Conservation (phyloP, 2,888 invertebrate species). For the Rhorus exstirpatorius region DNA sequence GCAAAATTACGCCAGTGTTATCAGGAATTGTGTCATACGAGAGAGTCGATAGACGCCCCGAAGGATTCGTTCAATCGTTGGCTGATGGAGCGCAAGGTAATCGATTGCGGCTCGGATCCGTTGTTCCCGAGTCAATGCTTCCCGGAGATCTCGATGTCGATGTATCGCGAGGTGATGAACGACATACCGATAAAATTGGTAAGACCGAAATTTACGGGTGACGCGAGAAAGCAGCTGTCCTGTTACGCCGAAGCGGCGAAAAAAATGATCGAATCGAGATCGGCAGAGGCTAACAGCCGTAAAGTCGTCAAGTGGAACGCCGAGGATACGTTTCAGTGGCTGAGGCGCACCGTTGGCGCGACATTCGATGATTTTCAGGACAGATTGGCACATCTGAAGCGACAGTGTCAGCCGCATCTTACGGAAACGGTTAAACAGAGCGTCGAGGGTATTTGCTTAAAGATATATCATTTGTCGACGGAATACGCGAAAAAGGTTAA, state of each 20-base stretch:
- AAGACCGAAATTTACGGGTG: conserved; percentile 98
- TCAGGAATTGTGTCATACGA: conserved; percentile 96
- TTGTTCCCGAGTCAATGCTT: conserved; percentile 96
- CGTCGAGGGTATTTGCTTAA: conserved; percentile 97
- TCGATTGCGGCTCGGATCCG: conserved; percentile 94
- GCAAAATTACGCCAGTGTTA: conserved; percentile 96
- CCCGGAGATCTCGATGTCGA: conserved; percentile 96
- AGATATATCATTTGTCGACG: conserved; percentile 96
- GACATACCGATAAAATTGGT: conserved; percentile 98
- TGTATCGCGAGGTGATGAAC: conserved; percentile 99
- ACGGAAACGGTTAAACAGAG: conserved; percentile 97
- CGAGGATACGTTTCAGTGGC: conserved; percentile 98
- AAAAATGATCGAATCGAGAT: conserved; percentile 97
- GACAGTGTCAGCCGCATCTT: conserved; percentile 98
- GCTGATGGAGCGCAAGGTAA: conserved; percentile 97
- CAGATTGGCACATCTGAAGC: conserved; percentile 95
- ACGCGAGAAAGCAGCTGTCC: conserved; percentile 97
- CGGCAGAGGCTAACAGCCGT: conserved; percentile 96
- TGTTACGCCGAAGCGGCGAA: conserved; percentile 98
- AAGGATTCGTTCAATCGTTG: conserved; percentile 98
- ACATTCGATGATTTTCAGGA: conserved; percentile 95
- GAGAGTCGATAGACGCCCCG: conserved; percentile 97
- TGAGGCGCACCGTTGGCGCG: conserved; percentile 96
- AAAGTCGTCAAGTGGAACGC: conserved; percentile 99
- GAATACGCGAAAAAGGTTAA: conserved; percentile 96